Evolutionary conservation across 2,113 vertebrate genomes (phyloP), one percentile per base, ranked within the genome.

Genomic region (Pelecanoides urinatrix): DNA sequence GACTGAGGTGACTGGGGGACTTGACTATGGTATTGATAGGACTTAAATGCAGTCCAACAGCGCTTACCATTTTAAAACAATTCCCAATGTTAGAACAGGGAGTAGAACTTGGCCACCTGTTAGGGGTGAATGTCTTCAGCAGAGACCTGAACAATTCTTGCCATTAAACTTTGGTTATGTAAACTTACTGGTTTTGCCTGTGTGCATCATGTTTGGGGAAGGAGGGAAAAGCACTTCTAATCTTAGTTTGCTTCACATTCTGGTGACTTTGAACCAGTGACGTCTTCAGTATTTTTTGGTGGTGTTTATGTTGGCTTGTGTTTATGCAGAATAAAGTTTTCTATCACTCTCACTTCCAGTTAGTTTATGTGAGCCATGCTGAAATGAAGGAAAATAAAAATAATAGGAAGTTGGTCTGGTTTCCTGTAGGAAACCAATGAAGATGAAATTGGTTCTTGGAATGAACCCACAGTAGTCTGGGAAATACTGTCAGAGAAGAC

Each of bases 361-460:
- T 97, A 98, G 97, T 97, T 98, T 97, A 91, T 98, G 96, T 97
- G 97, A 98, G 96, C 96, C 76, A 73, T 98, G 97, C 96, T 97
- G 97, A 98, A 98, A 97, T 97, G 97, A 98, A 98, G 97, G 97
- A 98, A 98, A 98, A 98, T 98, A 98, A 98, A 98, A 98, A 98
- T 98, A 98, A 98, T 98, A 98, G 98, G 98, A 98, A 98, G 98
- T 96, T 98, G 95, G 95, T 98, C 97, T 98, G 97, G 98, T 98
- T 98, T 98, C 98, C 98, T 98, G 93, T 95, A 98, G 98, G 98
- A 99, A 98, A 97, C 97, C 98, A 96, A 94, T 97, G 98, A 97
- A 98, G 98, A 98, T 98, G 97, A 97, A 98, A 98, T 98, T 98
- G 97, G 93, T 98, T 98, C 97, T 98, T 98, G 98, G 97, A 98